Evolutionary conservation across 2,797 vertebrate species (phyloP).

Genomic region (Danio tinwini): DNA sequence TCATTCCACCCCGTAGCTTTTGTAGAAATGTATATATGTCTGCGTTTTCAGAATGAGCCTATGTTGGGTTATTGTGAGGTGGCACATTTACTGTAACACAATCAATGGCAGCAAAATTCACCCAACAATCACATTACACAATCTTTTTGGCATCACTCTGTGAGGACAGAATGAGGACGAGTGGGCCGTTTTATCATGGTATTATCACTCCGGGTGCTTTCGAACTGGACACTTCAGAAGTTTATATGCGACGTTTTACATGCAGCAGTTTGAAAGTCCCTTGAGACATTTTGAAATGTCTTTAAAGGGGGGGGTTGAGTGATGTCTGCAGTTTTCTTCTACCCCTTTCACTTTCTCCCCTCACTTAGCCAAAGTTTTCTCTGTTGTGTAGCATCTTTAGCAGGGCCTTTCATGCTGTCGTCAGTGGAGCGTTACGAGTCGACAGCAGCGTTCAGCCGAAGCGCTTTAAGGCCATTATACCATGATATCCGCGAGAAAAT

Average conservation of each 20-base stretch:
- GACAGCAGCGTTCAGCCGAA: slow-evolving; percentile 55
- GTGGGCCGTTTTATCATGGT: slow-evolving; percentile 8
- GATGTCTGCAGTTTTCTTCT: slow-evolving; percentile 9
- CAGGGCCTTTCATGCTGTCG: slow-evolving; percentile 50
- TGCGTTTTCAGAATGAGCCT: no score
- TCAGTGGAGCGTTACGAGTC: slow-evolving; percentile 44
- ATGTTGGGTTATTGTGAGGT: no score
- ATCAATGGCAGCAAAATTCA: no score
- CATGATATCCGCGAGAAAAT: slow-evolving; percentile 39
- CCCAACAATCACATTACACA: neutral
- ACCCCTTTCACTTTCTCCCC: slow-evolving; percentile 1
- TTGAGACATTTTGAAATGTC: neutral
- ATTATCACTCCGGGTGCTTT: slow-evolving; percentile 9
- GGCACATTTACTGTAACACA: no score
- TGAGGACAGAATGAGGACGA: slow-evolving; percentile 16
- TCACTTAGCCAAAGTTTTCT: slow-evolving; percentile 45
- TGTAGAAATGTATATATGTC: no score
- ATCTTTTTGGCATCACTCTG: neutral
- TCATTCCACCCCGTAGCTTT: no score
- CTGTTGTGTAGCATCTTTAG: slow-evolving; percentile 32
- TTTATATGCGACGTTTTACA: neutral
- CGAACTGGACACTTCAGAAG: neutral
- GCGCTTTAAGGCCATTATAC: slow-evolving; percentile 55
- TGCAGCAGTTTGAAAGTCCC: neutral
- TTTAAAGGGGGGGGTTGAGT: neutral